These are phyloP conservation scores for Cryptotis parvus DNA, from an alignment of 2,113 vertebrate genomes.

Conservation along the genomic window DNA sequence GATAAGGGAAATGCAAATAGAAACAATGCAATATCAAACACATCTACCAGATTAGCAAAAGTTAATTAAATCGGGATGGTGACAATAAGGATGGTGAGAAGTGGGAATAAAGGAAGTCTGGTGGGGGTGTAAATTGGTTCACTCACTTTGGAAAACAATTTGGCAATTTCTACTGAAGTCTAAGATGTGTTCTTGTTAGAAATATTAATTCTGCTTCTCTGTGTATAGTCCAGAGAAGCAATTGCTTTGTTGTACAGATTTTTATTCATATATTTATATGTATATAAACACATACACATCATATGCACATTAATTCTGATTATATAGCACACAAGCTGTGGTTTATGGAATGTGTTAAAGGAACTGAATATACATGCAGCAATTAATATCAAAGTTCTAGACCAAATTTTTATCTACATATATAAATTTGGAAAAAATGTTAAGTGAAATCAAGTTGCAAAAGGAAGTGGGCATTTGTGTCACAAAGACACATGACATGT, in stretches of 20 bases:
- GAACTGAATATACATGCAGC: neutral
- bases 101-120: constrained; percentile 39
- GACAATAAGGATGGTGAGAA: constrained; percentile 53
- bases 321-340: neutral
- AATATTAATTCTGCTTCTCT: neutral
- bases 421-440: constrained; percentile 40
- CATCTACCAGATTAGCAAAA: constrained; percentile 67
- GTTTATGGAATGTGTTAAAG: neutral
- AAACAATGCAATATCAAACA: constrained; percentile 61
- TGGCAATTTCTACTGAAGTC: constrained; percentile 27
- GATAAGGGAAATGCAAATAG: constrained; percentile 71
- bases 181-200: neutral
- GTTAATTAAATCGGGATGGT: constrained; percentile 68
- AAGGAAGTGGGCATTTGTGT: neutral
- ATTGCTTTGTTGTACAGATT: neutral
- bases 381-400: neutral
- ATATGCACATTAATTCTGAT: neutral
- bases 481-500: neutral
- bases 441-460: constrained; percentile 56
- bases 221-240: neutral
- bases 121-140: constrained; percentile 53
- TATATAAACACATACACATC: neutral
- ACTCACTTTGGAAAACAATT: constrained; percentile 41
- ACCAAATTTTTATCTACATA: constrained; percentile 1
- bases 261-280: neutral